A percentile compares a stretch with the other conserved stretches of the same genome.
phyloP scores from a whole-genome alignment of 2,113 vertebrate species.

The Acrocephalus kingi region DNA sequence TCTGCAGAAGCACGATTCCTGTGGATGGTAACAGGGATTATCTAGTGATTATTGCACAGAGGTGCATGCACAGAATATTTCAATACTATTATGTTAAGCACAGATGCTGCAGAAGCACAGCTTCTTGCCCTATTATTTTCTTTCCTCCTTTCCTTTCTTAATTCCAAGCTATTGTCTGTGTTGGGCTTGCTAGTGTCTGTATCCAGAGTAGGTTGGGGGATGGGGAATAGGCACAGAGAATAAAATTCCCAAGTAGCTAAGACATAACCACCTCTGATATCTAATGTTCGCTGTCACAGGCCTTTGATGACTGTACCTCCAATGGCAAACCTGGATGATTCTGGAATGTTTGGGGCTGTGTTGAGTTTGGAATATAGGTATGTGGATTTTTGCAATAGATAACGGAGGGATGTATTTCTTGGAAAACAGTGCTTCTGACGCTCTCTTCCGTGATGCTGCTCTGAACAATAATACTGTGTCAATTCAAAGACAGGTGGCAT shows the following conservation, averaged over 20 bases:
- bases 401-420: not conserved
- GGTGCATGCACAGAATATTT: constrained; percentile 30
- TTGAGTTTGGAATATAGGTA: not conserved
- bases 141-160: not conserved
- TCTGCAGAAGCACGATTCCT: not conserved
- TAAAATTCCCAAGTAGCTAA: not conserved
- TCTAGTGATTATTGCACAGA: constrained; percentile 29
- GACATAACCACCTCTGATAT: not conserved
- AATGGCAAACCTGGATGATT: not conserved
- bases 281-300: not conserved
- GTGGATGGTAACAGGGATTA: constrained; percentile 34
- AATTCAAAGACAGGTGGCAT: not conserved
- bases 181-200: not conserved
- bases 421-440: not conserved
- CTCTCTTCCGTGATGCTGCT: not conserved
- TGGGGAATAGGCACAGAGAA: not conserved
- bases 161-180: not conserved
- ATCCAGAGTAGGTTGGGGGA: fast-evolving
- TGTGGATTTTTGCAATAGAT: not conserved
- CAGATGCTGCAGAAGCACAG: not conserved
- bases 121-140: not conserved
- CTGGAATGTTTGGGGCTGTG: not conserved
- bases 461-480: not conserved
- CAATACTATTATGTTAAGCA: not conserved
- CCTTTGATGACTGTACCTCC: not conserved